Evolutionary conservation across 2,797 vertebrate genomes (phyloP).

Genomic region (Pseudopleuronectes americanus): DNA sequence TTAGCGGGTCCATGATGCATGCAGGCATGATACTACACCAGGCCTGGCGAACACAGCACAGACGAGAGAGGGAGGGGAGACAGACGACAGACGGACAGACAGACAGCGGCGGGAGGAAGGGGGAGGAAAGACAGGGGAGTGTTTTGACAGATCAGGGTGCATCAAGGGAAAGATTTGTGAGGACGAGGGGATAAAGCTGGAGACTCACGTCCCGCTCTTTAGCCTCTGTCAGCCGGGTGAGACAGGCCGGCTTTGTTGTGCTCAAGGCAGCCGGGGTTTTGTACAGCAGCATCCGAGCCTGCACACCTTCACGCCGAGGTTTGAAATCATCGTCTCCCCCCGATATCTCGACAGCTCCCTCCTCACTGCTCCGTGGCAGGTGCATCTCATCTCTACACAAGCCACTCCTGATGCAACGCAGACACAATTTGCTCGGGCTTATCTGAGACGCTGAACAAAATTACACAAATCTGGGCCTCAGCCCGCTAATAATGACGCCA

Average conservation of each 20-base stretch:
- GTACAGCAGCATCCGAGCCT: slow-evolving; percentile 25
- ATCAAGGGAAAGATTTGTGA: slow-evolving; percentile 54
- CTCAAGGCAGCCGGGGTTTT: slow-evolving; percentile 17
- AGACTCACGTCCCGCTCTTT: slow-evolving; percentile 23
- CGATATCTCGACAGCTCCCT: slow-evolving; percentile 57
- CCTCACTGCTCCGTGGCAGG: slow-evolving; percentile 54
- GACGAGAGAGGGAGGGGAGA: slow-evolving; percentile 21
- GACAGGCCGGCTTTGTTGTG: not conserved
- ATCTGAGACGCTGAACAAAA: slow-evolving; percentile 62
- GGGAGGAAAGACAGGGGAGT: slow-evolving; percentile 29
- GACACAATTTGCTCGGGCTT: slow-evolving; percentile 58
- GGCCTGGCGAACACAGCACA: slow-evolving; percentile 58
- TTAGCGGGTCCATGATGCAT: slow-evolving; percentile 82
- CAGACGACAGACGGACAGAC: slow-evolving; percentile 30
- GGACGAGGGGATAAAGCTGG: slow-evolving; percentile 41
- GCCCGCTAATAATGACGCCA: slow-evolving; percentile 66
- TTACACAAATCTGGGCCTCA: slow-evolving; percentile 72
- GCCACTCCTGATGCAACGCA: slow-evolving; percentile 43
- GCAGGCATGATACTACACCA: slow-evolving; percentile 76
- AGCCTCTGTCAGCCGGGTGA: slow-evolving; percentile 13
- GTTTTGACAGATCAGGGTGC: slow-evolving; percentile 62
- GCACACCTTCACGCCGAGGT: slow-evolving; percentile 5
- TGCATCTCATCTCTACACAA: slow-evolving; percentile 57
- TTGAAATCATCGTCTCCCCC: slow-evolving; percentile 43
- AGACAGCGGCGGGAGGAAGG: slow-evolving; percentile 27